Percentiles rank a stretch among this genome's conserved stretches.
Evolutionary conservation across 2,113 vertebrate genomes (phyloP).

Genomic region (Serinus canaria): DNA sequence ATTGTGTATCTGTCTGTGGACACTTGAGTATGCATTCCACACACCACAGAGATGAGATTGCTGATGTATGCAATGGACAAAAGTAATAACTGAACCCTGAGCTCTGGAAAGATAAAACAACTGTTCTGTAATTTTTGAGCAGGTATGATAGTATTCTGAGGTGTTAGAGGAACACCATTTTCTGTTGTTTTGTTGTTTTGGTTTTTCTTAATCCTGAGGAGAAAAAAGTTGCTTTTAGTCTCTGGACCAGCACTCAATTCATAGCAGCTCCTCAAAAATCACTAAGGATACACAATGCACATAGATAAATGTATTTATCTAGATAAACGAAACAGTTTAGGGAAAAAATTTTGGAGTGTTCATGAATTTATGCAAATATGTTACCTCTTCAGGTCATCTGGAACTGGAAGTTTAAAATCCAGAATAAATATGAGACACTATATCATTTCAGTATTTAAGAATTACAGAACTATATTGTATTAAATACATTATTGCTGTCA

Average conservation of each 20-base stretch:
- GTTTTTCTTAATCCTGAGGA: not conserved
- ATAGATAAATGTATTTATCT: not conserved
- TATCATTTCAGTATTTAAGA: not conserved
- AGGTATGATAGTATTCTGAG: not conserved
- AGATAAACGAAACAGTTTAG: not conserved
- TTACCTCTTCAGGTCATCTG: not conserved
- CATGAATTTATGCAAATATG: not conserved
- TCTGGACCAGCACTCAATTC: not conserved
- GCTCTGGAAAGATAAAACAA: not conserved
- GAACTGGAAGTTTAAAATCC: not conserved
- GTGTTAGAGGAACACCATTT: not conserved
- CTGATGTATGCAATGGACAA: not conserved
- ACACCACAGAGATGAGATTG: not conserved
- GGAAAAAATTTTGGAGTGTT: not conserved
- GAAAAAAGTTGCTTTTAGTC: not conserved
- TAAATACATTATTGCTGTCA: not conserved
- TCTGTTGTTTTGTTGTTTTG: not conserved
- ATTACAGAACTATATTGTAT: not conserved
- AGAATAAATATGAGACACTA: not conserved
- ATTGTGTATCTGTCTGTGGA: not conserved
- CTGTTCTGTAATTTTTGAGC: not conserved
- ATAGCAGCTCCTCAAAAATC: not conserved
- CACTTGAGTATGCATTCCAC: not conserved
- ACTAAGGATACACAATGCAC: not conserved
- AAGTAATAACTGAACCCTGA: not conserved